phyloP scores from a whole-genome alignment of 2,888 invertebrate genomes.

The Drosophila flavopinicola region DNA sequence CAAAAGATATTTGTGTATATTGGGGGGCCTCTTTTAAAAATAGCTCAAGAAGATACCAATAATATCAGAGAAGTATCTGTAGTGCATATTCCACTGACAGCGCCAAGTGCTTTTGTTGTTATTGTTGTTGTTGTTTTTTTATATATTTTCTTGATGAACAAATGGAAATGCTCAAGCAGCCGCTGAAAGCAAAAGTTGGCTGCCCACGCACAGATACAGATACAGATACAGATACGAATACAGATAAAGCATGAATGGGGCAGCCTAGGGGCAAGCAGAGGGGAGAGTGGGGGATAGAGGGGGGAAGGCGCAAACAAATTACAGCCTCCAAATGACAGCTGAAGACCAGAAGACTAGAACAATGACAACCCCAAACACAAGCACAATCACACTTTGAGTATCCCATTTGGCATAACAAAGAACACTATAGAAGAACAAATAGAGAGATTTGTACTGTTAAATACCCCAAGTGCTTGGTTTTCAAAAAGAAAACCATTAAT shows the following conservation, averaged over 20 bases:
- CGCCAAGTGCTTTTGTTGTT: conserved; percentile 67
- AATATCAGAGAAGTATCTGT: conserved; percentile 64
- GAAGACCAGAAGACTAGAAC: conserved; percentile 49
- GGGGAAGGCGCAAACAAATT: conserved; percentile 59
- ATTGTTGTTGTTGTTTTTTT: neutral
- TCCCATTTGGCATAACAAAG: conserved; percentile 19
- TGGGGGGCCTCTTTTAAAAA: conserved; percentile 54
- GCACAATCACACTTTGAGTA: conserved; percentile 44
- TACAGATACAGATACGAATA: conserved; percentile 1
- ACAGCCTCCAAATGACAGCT: conserved; percentile 74
- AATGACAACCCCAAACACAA: conserved; percentile 60
- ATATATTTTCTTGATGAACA: conserved; percentile 22
- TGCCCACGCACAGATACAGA: conserved; percentile 63
- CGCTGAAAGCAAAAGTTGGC: conserved; percentile 70
- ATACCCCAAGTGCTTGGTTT: conserved; percentile 18
- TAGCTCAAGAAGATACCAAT: conserved; percentile 62
- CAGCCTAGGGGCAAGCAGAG: neutral
- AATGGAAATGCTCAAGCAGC: conserved; percentile 71
- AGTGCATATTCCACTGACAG: conserved; percentile 61
- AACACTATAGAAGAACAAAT: conserved; percentile 14
- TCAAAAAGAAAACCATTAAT: neutral
- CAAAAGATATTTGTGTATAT: conserved; percentile 56
- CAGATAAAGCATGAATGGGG: conserved; percentile 29
- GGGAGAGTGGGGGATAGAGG: neutral
- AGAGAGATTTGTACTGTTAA: conserved; percentile 17